Conservation (phyloP, 2,797 vertebrate genomes). For the Mus caroli region DNA sequence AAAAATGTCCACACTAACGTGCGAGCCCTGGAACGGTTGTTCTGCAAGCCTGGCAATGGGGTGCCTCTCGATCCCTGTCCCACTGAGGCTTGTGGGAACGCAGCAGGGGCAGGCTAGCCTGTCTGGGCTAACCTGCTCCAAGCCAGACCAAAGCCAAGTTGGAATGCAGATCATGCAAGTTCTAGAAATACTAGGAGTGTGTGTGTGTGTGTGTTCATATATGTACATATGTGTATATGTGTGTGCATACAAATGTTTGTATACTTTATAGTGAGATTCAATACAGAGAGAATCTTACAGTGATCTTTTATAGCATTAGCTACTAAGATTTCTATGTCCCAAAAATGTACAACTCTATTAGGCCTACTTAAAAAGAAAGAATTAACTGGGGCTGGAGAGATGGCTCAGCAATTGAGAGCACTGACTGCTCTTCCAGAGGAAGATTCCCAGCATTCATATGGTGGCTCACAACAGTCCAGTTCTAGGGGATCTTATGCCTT, state of each 20-base stretch:
- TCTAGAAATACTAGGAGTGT: not conserved
- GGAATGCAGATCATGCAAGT: not conserved
- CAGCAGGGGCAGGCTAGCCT: not conserved
- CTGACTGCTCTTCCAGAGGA: not conserved
- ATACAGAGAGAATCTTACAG: not conserved
- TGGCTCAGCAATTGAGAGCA: not conserved
- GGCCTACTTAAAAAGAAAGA: constrained; percentile 24
- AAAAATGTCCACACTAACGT: not conserved
- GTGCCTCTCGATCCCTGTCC: not conserved
- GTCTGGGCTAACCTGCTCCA: not conserved
- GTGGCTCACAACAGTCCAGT: no score
- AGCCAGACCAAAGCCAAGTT: not conserved
- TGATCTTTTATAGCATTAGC: not conserved
- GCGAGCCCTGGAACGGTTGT: not conserved
- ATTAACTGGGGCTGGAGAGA: not conserved
- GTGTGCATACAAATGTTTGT: not conserved
- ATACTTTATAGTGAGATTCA: not conserved
- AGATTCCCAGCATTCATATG: not conserved
- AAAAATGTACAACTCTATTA: not conserved
- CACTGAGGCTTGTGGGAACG: not conserved
- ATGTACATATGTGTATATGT: not conserved
- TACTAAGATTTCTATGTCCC: constrained; percentile 33
- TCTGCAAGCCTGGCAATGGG: constrained; percentile 9
- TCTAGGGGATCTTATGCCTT: not conserved
- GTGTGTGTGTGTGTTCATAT: not conserved